phyloP scores from a whole-genome alignment of 2,113 vertebrate species.

The Macheiramphus alcinus region DNA sequence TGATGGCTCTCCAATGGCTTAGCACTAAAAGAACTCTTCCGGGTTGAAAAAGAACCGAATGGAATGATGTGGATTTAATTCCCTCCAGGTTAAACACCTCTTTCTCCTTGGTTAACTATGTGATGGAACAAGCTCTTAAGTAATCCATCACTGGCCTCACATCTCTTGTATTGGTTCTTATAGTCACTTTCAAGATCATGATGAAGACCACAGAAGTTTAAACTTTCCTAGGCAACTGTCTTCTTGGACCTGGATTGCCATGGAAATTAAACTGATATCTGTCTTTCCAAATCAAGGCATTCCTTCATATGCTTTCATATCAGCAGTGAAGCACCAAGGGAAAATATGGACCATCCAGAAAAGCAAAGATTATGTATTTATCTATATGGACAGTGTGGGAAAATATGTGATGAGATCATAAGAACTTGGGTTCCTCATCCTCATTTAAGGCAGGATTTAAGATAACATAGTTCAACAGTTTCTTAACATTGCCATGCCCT shows the following conservation, averaged over 20 bases:
- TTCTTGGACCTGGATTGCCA: not conserved
- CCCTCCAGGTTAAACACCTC: not conserved
- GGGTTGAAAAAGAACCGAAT: not conserved
- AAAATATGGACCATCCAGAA: not conserved
- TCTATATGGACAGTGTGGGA: not conserved
- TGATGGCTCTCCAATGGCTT: not conserved
- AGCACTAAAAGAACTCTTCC: not conserved
- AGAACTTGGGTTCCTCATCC: not conserved
- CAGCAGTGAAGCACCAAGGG: not conserved
- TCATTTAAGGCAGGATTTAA: not conserved
- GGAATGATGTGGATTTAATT: not conserved
- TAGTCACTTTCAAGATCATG: not conserved
- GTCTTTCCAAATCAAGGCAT: not conserved
- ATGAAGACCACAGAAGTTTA: not conserved
- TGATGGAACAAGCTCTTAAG: not conserved
- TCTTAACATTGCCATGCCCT: not conserved
- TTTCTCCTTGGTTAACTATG: not conserved
- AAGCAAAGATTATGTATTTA: not conserved
- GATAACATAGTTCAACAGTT: not conserved
- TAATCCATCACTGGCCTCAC: not conserved
- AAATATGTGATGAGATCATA: not conserved
- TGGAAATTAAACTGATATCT: not conserved
- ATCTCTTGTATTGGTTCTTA: not conserved
- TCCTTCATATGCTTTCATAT: not conserved
- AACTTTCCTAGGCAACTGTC: not conserved